Evolutionary conservation across 2,797 vertebrate genomes (phyloP).

Genomic region (Ibycter americanus): DNA sequence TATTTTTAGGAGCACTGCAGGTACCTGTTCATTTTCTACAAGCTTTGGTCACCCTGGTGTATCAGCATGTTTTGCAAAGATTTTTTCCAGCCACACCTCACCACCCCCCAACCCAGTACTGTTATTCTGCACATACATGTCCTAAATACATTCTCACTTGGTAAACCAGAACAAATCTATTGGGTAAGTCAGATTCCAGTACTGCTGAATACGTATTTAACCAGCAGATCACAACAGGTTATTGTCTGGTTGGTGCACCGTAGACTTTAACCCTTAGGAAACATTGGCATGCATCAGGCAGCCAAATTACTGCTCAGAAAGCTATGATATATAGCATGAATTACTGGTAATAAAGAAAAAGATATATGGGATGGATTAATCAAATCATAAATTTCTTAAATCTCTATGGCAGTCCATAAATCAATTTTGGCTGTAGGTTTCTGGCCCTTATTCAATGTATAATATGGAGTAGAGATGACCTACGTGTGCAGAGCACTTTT

Average conservation of each 20-base stretch:
- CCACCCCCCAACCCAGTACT: background rate
- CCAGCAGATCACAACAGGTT: background rate
- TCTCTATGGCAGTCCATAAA: slow-evolving; percentile 37
- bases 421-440: background rate
- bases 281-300: background rate
- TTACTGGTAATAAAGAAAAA: slow-evolving; percentile 61
- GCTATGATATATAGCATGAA: slow-evolving; percentile 2
- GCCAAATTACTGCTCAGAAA: slow-evolving; percentile 26
- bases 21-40: background rate
- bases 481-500: background rate
- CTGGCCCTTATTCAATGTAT: background rate
- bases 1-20: background rate
- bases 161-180: slow-evolving; percentile 33
- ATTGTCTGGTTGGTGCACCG: background rate
- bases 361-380: slow-evolving; percentile 64
- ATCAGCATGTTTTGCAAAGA: background rate
- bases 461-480: background rate
- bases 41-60: background rate
- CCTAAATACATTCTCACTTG: slow-evolving; percentile 9
- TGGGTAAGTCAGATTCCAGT: background rate
- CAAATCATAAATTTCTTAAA: slow-evolving; percentile 66
- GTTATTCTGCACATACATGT: background rate
- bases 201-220: slow-evolving; percentile 8
- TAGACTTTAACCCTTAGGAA: slow-evolving; percentile 55
- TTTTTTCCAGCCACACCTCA: background rate